These are phyloP conservation scores for Morpho achilles DNA, from an alignment of 2,888 invertebrate genomes.

Conservation along the genomic window DNA sequence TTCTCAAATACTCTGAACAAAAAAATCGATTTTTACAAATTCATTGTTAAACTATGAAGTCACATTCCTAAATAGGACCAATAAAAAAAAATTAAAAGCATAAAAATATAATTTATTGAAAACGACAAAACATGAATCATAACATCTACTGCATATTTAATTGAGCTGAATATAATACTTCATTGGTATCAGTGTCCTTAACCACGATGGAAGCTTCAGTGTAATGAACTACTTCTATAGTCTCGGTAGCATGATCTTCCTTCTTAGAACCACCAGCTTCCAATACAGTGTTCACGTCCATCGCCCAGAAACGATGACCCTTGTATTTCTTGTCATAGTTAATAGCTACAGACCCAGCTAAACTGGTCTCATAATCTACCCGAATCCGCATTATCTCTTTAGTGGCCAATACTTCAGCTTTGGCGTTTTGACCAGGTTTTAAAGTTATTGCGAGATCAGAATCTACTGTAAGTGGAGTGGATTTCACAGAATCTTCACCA, in stretches of 20 bases:
- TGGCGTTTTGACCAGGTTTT: conserved; percentile 34
- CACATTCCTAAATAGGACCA: no score
- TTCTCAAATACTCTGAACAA: no score
- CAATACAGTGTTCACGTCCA: conserved; percentile 35
- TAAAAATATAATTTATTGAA: conserved; percentile 5
- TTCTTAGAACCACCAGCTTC: conserved; percentile 27
- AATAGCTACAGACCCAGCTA: conserved; percentile 36
- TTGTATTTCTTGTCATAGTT: conserved; percentile 35
- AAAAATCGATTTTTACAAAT: no score
- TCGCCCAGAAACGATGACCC: conserved; percentile 44
- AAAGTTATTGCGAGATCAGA: conserved; percentile 31
- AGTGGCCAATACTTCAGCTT: conserved; percentile 35
- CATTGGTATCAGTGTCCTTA: conserved; percentile 10
- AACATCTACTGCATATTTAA: conserved; percentile 7
- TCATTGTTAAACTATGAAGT: no score
- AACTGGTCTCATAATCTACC: conserved; percentile 38
- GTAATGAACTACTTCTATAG: conserved; percentile 37
- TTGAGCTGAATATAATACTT: conserved; percentile 6
- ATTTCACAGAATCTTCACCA: conserved; percentile 26
- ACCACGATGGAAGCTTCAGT: conserved; percentile 29
- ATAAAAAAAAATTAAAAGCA: neutral
- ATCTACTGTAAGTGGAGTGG: conserved; percentile 28
- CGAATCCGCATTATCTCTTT: conserved; percentile 34
- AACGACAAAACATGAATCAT: neutral
- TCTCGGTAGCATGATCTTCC: conserved; percentile 27